Base-by-base conservation (phyloP, 2,113 vertebrate genomes). In the Carettochelys insculpta region DNA sequence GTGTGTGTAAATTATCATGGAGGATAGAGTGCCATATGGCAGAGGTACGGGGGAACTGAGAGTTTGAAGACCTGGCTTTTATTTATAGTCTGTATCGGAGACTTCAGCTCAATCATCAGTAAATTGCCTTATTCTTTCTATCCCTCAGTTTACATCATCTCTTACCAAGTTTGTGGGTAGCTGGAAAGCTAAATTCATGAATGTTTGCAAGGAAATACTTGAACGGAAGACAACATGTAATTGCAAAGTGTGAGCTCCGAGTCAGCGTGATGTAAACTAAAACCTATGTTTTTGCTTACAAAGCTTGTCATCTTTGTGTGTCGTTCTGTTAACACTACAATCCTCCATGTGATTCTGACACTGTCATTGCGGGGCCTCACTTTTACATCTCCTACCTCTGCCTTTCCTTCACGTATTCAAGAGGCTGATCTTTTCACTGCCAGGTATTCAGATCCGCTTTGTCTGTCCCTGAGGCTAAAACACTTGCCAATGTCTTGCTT, bases 201-300 rank as follows among this genome's bases (percentile, higher is more conserved):
- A 38, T 65, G 58, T 65, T 61, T 86, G 58, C 85, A 92, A 80
- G 91, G 90, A 27, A 58, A 14, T 22, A 82, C 0, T 0, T 17
- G 94, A 90, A 71, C 78, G 80, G 82, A 24, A 75, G 34, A 34
- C 34, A 84, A 27, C n/a, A 19, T 27, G 24, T 68, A 87, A 8
- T 31, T 80, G 47, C 29, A 82, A 91, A 89, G 38, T 73, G 58
- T 24, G 38, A 82, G 83, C 25, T 82, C 53, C 54, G 12, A 25
- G 24, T 85, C 53, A 77, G 48, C 3, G 0, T 51, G 61, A 76
- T 87, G 53, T 41, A 80, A 85, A 43, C 45, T 83, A 38, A 43
- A 38, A 43, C 9, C 68, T 38, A 73, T 24, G 85, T 80, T 88
- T 94, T 95, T 38, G 77, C 85, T 91, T 51, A 85, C 82, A 93